Conservation (phyloP, 1,140 invertebrate genomes). For the Rhizoglyphus robini region DNA sequence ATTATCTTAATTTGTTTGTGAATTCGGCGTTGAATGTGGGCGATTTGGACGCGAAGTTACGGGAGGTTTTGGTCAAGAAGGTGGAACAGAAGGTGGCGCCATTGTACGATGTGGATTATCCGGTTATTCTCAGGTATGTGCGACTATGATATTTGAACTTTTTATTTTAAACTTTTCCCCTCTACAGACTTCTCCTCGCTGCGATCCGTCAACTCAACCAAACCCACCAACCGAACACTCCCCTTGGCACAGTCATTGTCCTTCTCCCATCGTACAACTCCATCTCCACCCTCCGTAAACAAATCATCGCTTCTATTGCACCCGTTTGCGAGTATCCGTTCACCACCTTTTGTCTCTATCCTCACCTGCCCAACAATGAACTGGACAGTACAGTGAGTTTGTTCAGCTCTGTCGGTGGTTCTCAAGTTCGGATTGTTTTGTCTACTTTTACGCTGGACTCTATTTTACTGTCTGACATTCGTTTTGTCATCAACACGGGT, state of each 20-base stretch:
- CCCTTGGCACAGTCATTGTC: background rate
- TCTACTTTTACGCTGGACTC: background rate
- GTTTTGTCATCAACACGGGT: conserved; percentile 9
- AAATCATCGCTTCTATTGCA: background rate
- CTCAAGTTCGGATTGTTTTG: background rate
- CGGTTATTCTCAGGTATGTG: background rate
- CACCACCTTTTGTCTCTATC: conserved; percentile 12
- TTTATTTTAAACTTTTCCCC: too few relatives aligned
- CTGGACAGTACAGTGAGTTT: background rate
- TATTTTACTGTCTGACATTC: background rate
- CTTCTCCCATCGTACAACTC: background rate
- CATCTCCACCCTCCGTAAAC: conserved; percentile 1
- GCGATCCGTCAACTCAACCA: background rate
- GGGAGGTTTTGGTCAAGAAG: too few relatives aligned
- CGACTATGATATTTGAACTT: background rate
- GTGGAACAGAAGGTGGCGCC: too few relatives aligned
- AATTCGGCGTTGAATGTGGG: too few relatives aligned
- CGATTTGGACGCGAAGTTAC: too few relatives aligned
- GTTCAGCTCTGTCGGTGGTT: background rate
- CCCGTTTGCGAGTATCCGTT: background rate
- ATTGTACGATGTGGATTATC: background rate
- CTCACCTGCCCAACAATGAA: conserved; percentile 8
- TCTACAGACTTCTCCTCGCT: too few relatives aligned
- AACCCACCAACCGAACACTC: background rate
- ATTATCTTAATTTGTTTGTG: background rate